Percentiles rank a stretch among this genome's conserved stretches.
Evolutionary conservation across 23 tunicate species (phyloP).

Genomic region (Pegea sp.): DNA sequence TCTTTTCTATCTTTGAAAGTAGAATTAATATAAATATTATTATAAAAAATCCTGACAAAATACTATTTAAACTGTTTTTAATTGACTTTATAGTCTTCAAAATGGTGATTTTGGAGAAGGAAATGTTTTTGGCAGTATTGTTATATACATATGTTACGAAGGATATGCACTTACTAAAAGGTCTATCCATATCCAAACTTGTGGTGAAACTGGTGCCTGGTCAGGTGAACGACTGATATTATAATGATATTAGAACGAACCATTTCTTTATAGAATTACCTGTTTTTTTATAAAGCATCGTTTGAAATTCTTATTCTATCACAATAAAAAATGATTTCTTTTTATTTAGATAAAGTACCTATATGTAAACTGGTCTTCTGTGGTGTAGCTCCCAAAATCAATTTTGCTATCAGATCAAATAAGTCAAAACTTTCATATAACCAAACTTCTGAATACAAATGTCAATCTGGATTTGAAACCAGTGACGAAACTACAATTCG

Average conservation of each 20-base stretch:
- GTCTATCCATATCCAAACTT: not conserved
- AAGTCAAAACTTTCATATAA: not conserved
- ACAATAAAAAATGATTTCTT: too few species aligned
- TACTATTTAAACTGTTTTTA: too few species aligned
- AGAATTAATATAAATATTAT: too few species aligned
- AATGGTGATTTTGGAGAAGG: not conserved
- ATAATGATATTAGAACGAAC: not conserved
- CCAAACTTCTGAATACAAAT: not conserved
- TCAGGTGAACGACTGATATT: conserved; percentile 2
- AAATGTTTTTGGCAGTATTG: not conserved
- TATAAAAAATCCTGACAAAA: too few species aligned
- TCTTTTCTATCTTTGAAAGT: not conserved
- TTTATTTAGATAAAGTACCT: too few species aligned
- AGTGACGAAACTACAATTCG: too few species aligned
- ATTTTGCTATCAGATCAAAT: not conserved
- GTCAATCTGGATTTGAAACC: not conserved
- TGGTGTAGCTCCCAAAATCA: not conserved
- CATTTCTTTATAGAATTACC: not conserved
- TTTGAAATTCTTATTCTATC: too few species aligned
- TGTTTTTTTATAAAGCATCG: not conserved
- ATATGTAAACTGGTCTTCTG: not conserved
- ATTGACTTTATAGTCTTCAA: not conserved
- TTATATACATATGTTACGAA: not conserved
- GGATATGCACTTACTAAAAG: not conserved
- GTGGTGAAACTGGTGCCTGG: conserved; percentile 26